A percentile compares a stretch with the other conserved stretches of the same genome.
Evolutionary conservation across 2,113 vertebrate species (phyloP).

Genomic region (Emberiza fucata): DNA sequence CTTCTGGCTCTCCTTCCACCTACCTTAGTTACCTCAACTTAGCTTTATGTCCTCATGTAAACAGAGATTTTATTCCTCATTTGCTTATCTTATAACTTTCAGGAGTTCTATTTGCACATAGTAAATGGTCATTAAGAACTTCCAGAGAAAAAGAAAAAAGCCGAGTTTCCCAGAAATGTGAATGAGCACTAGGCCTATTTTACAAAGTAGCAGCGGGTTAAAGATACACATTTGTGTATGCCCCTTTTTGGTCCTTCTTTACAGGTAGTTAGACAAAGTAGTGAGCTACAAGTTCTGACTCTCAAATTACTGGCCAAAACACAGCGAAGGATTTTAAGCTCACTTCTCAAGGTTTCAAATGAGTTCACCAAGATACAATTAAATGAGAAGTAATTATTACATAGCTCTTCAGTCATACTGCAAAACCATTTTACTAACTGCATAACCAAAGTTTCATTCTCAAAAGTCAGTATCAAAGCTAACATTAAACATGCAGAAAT

Average conservation of each 20-base stretch:
- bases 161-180: background rate
- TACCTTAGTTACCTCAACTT: background rate
- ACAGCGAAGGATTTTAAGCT: background rate
- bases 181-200: background rate
- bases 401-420: background rate
- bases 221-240: background rate
- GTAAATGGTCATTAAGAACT: background rate
- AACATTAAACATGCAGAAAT: background rate
- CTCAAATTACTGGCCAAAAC: background rate
- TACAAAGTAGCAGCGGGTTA: background rate
- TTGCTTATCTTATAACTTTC: background rate
- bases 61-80: background rate
- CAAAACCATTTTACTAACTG: background rate
- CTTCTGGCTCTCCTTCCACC: constrained; percentile 23
- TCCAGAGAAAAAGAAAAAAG: background rate
- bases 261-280: background rate
- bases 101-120: background rate
- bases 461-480: background rate
- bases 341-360: background rate
- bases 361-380: background rate
- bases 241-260: background rate
- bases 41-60: background rate
- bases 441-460: background rate
- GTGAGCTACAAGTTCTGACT: background rate
- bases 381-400: background rate